Conservation (phyloP, 2,797 vertebrate genomes). For the Parotocinclus haroldoi region DNA sequence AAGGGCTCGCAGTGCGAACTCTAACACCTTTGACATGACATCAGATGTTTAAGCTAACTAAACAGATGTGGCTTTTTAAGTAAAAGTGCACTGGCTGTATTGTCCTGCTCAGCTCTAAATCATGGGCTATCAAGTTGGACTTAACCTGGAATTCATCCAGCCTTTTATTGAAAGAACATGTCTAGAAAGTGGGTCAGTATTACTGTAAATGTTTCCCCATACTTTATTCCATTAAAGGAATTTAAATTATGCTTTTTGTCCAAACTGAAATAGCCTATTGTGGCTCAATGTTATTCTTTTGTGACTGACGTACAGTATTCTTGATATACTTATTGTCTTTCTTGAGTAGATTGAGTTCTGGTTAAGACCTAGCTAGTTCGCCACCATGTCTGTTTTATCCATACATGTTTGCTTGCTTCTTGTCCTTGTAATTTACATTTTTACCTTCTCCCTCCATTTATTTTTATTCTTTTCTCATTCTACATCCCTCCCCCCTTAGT, state of each 20-base stretch:
- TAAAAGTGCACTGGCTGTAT: slow-evolving; percentile 8
- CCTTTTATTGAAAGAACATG: slow-evolving; percentile 33
- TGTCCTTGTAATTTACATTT: slow-evolving; percentile 24
- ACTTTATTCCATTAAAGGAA: slow-evolving; percentile 19
- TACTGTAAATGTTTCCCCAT: slow-evolving; percentile 15
- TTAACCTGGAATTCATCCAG: slow-evolving; percentile 13
- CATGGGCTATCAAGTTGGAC: slow-evolving; percentile 18
- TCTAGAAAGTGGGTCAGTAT: slow-evolving; percentile 13
- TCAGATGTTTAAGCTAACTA: neutral
- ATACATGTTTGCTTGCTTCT: neutral
- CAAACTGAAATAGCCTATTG: slow-evolving; percentile 10
- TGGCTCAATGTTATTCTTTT: slow-evolving; percentile 19
- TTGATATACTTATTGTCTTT: slow-evolving; percentile 2
- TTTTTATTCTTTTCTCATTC: slow-evolving; percentile 27
- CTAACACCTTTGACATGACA: too few species aligned
- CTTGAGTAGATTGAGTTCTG: neutral
- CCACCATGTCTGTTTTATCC: neutral
- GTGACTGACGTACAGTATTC: slow-evolving; percentile 15
- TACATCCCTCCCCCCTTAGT: slow-evolving; percentile 11
- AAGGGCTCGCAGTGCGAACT: too few species aligned
- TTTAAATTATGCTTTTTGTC: slow-evolving; percentile 19
- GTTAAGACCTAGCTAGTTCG: slow-evolving; percentile 10
- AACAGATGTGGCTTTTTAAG: slow-evolving; percentile 22
- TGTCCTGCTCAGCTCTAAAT: slow-evolving; percentile 23
- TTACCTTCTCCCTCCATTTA: slow-evolving; percentile 18